These are phyloP conservation scores for Tragulus kanchil DNA, from an alignment of 2,113 vertebrate species.

Conservation along the genomic window DNA sequence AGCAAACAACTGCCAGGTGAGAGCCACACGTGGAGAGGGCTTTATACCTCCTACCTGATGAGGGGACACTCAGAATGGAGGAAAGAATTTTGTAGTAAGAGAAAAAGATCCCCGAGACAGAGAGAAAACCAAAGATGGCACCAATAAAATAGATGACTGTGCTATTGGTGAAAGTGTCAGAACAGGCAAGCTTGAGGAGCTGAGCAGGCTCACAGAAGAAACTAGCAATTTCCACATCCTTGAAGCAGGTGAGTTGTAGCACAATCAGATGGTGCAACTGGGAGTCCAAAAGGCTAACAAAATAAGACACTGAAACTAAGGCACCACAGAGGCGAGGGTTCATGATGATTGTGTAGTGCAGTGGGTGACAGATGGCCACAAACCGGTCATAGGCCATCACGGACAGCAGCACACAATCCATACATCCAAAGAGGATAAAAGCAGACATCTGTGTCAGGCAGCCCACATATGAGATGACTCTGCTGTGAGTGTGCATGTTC, in stretches of 20 bases:
- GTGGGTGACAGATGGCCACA: neutral
- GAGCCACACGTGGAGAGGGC: neutral
- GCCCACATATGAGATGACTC: rapidly evolving
- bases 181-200: neutral
- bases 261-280: neutral
- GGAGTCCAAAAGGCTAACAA: neutral
- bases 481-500: neutral
- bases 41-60: neutral
- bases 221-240: neutral
- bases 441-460: neutral
- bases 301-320: neutral
- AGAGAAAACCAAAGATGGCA: neutral
- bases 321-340: neutral
- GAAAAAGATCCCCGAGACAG: neutral
- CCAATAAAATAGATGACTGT: neutral
- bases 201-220: neutral
- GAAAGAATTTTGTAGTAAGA: neutral
- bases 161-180: neutral
- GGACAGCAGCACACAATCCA: neutral
- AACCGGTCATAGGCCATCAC: neutral
- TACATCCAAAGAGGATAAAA: neutral
- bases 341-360: neutral
- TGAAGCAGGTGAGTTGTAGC: neutral
- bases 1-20: neutral
- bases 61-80: neutral